phyloP scores from a whole-genome alignment of 2,888 invertebrate genomes.

The Thereva nobilitata region DNA sequence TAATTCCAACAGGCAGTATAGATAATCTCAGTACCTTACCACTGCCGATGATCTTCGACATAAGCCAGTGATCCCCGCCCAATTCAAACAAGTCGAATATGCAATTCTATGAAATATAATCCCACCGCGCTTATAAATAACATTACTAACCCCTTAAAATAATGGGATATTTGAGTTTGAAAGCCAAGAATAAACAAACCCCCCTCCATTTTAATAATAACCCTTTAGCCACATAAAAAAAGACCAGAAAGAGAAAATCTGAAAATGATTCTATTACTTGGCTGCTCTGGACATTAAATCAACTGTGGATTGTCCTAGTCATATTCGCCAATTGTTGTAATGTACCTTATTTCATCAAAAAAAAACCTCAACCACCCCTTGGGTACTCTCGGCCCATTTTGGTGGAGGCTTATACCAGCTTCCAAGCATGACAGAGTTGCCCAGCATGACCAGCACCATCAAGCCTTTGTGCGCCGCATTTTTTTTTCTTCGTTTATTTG shows the following conservation, averaged over 20 bases:
- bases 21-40: too few species aligned
- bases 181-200: neutral
- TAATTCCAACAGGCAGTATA: too few species aligned
- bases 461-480: conserved; percentile 20
- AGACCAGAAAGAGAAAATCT: too few species aligned
- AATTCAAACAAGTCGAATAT: too few species aligned
- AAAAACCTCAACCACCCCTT: too few species aligned
- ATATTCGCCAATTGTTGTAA: conserved; percentile 29
- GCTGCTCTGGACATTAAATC: too few species aligned
- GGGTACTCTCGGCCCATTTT: conserved; percentile 24
- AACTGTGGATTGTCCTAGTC: neutral
- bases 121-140: too few species aligned
- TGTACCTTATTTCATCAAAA: conserved; percentile 4
- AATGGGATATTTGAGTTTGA: neutral
- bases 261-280: too few species aligned
- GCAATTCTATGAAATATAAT: too few species aligned
- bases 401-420: conserved; percentile 25
- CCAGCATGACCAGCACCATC: conserved; percentile 36
- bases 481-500: conserved; percentile 19
- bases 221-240: too few species aligned
- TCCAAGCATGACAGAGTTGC: conserved; percentile 12
- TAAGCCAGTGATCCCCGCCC: too few species aligned
- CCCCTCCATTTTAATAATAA: neutral
- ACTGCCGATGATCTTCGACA: too few species aligned
- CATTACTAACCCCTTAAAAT: neutral